Evolutionary conservation across 2,797 vertebrate species (phyloP), one percentile per base, ranked within the genome.

Genomic region (Sardinella longiceps): DNA sequence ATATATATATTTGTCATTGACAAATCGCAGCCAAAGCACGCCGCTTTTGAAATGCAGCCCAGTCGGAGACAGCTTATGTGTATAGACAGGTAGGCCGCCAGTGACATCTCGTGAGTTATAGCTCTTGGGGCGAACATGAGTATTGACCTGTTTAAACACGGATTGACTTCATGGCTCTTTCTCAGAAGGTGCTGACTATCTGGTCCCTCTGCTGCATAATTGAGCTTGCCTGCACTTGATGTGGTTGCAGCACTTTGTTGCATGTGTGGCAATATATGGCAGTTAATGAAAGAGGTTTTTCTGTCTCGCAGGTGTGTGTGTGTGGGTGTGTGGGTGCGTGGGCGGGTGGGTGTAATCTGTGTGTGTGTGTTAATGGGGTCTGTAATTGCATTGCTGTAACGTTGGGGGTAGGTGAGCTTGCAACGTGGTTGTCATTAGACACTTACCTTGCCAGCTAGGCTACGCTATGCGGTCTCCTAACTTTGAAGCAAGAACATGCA

Each of bases 1-100:
- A 70, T 11, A 33, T 20, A 74, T 70, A 74, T 74, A 37, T 28
- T 74, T 74, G 66, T 37, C 66, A 74, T 3, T 74, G 66, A 74
- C 66, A 74, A 74, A 74, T 74, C 6, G 33, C 12, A 74, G 66
- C 30, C 15, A 33, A 18, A 20, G 66, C 12, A 33, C 1, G 3
- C 14, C 20, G 66, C 14, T 5, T 37, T 74, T 74, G 33, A 74
- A 74, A 33, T 37, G 30, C 37, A 74, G 66, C 66, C 14, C 66
- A 50, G 82, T 83, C 81, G 87, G 53, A 90, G 18, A 15, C 66
- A 39, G 66, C 30, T 74, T 74, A 74, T 74, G 66, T 74, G 66
- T 39, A 28, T 14, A 74, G 66, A 39, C 66, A 74, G 66, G 66
- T 74, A 74, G 66, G 30, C 66, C 66, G 30, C 66, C 66, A 1